A percentile compares a stretch with the other conserved stretches of the same genome.
These are phyloP conservation scores for Antheraea pernyi DNA, from an alignment of 1,140 invertebrate genomes.

Conservation along the genomic window DNA sequence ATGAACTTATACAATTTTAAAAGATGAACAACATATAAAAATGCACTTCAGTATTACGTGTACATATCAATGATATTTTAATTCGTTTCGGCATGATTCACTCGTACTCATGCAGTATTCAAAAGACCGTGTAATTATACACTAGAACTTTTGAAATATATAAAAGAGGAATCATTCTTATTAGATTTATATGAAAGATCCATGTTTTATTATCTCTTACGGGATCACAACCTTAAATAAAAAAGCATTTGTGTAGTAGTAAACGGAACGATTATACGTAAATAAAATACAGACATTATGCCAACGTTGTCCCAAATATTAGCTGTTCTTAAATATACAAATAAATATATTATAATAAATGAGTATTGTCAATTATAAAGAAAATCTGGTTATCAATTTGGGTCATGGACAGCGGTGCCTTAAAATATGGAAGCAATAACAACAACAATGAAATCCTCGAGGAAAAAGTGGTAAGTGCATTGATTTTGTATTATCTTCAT, in stretches of 20 bases:
- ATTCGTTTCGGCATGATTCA: too few relatives aligned
- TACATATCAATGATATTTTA: neutral
- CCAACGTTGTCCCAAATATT: neutral
- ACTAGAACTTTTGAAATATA: too few relatives aligned
- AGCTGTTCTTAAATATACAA: constrained; percentile 17
- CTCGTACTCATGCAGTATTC: too few relatives aligned
- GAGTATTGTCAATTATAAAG: constrained; percentile 7
- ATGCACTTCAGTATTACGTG: neutral
- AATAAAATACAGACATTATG: neutral
- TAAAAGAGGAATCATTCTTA: too few relatives aligned
- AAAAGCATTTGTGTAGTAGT: neutral
- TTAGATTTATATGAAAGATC: too few relatives aligned
- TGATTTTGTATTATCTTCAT: neutral
- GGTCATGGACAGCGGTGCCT: constrained; percentile 80
- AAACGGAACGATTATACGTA: neutral
- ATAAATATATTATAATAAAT: constrained; percentile 17
- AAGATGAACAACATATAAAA: neutral
- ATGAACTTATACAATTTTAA: neutral
- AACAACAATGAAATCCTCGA: constrained; percentile 74
- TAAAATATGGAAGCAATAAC: constrained; percentile 80
- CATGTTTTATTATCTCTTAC: too few relatives aligned
- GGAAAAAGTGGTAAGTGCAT: constrained; percentile 73
- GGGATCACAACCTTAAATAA: too few relatives aligned
- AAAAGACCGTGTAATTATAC: too few relatives aligned
- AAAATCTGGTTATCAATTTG: constrained; percentile 58